These are phyloP conservation scores for Microtus californicus DNA, from an alignment of 2,797 vertebrate genomes.

Conservation along the genomic window DNA sequence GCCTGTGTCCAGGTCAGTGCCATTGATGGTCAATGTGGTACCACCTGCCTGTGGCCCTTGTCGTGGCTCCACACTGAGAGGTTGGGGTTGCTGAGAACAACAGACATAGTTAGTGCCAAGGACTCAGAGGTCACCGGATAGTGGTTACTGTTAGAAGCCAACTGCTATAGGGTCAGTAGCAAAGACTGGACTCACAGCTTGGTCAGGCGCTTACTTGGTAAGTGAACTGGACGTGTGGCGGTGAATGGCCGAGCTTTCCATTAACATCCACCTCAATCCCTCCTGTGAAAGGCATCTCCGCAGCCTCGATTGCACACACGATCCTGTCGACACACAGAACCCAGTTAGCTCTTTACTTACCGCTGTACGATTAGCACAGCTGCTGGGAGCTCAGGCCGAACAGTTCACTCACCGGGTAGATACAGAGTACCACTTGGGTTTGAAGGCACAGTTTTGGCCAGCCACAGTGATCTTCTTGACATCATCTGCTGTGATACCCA, in stretches of 20 bases:
- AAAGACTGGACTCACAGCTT: not conserved
- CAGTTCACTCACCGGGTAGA: conserved; percentile 92
- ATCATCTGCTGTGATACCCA: conserved; percentile 93
- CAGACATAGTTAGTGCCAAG: not conserved
- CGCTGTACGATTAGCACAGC: rapidly evolving
- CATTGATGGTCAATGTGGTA: conserved; percentile 93
- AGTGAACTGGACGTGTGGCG: conserved; percentile 88
- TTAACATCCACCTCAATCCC: conserved; percentile 91
- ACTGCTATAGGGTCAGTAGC: not conserved
- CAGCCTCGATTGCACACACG: conserved; percentile 91
- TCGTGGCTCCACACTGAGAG: conserved; percentile 84
- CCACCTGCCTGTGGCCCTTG: conserved; percentile 92
- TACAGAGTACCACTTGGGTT: conserved; percentile 92
- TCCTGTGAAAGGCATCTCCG: conserved; percentile 65
- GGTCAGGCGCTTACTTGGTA: conserved; percentile 91
- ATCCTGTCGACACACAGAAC: conserved; percentile 87
- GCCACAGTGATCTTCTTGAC: conserved; percentile 92
- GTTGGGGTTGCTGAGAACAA: conserved; percentile 90
- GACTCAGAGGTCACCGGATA: too few species aligned
- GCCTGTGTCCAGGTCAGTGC: conserved; percentile 91
- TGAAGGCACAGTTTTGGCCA: conserved; percentile 90
- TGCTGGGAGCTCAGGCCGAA: not conserved
- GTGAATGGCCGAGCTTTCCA: conserved; percentile 91
- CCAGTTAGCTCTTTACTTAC: not conserved
- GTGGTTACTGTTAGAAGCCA: not conserved